A percentile compares a stretch with the other conserved stretches of the same genome.
These are phyloP conservation scores for Hypselothyrea guttata DNA, from an alignment of 2,888 invertebrate genomes.

Conservation along the genomic window DNA sequence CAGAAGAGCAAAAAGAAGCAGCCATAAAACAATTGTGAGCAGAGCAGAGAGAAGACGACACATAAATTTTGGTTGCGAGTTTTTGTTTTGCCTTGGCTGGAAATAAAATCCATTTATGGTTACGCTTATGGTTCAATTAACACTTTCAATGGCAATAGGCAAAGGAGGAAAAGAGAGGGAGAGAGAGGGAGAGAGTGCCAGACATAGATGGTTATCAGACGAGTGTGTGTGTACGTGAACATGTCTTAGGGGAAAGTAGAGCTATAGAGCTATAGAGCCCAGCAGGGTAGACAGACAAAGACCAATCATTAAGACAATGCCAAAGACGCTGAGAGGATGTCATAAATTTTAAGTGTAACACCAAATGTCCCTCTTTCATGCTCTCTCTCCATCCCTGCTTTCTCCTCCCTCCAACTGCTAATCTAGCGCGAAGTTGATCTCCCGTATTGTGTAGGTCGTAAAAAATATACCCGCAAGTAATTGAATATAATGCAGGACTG, in stretches of 20 bases:
- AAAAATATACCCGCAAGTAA: constrained; percentile 67
- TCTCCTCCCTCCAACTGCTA: constrained; percentile 5
- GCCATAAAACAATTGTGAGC: constrained; percentile 62
- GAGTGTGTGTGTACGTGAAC: constrained; percentile 22
- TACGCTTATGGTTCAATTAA: constrained; percentile 80
- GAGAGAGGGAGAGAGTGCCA: constrained; percentile 4
- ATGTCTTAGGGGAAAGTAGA: constrained; percentile 62
- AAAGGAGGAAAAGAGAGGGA: constrained; percentile 5
- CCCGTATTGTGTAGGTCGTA: constrained; percentile 51
- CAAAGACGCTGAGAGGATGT: constrained; percentile 64
- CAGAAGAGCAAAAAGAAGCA: constrained; percentile 9
- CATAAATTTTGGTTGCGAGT: constrained; percentile 68
- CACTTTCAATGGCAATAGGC: constrained; percentile 64
- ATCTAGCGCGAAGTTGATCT: constrained; percentile 20
- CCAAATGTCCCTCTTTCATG: constrained; percentile 50
- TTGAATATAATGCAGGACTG: constrained; percentile 67
- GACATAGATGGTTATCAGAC: constrained; percentile 27
- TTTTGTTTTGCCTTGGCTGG: constrained; percentile 64
- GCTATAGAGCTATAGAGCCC: constrained; percentile 69
- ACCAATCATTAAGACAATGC: constrained; percentile 70
- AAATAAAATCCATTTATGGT: constrained; percentile 80
- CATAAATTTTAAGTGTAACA: constrained; percentile 78
- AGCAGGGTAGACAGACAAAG: constrained; percentile 63
- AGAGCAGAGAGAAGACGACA: constrained; percentile 26
- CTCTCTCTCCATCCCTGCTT: constrained; percentile 3